Percentiles rank a stretch among this genome's conserved stretches.
phyloP scores from a whole-genome alignment of 2,888 invertebrate genomes.

The Drosophila vallismaia region DNA sequence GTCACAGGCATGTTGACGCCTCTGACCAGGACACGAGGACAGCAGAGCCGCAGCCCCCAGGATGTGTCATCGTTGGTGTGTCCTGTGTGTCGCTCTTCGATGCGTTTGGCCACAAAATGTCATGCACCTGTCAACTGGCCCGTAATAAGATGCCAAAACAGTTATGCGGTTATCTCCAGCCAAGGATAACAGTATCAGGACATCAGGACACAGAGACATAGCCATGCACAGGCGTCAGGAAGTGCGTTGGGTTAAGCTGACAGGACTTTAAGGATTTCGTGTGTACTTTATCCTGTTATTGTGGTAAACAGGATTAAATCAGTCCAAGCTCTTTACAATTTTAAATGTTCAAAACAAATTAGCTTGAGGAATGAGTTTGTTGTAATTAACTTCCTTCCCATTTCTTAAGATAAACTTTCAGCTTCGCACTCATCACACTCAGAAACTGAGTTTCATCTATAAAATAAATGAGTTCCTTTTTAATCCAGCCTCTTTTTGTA shows the following conservation, averaged over 20 bases:
- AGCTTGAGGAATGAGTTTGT: slow-evolving; percentile 5
- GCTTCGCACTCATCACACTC: slow-evolving; percentile 21
- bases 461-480: slow-evolving; percentile 43
- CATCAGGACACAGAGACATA: slow-evolving; percentile 43
- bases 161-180: slow-evolving; percentile 73
- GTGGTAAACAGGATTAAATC: slow-evolving; percentile 7
- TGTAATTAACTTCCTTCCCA: slow-evolving; percentile 21
- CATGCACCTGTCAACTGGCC: slow-evolving; percentile 74
- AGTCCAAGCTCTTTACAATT: slow-evolving; percentile 4
- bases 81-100: slow-evolving; percentile 32
- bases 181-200: slow-evolving; percentile 40
- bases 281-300: slow-evolving; percentile 16
- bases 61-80: slow-evolving; percentile 24
- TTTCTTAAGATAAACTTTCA: slow-evolving; percentile 39
- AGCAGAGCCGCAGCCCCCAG: not conserved
- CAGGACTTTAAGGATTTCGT: slow-evolving; percentile 36
- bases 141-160: slow-evolving; percentile 80
- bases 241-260: slow-evolving; percentile 42
- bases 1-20: slow-evolving; percentile 63
- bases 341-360: slow-evolving; percentile 9
- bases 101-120: slow-evolving; percentile 76
- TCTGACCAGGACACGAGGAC: slow-evolving; percentile 35
- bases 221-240: slow-evolving; percentile 20
- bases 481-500: slow-evolving; percentile 14
- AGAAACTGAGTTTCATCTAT: slow-evolving; percentile 10